Evolutionary conservation across 2,113 vertebrate species (phyloP).

Genomic region (Anseranas semipalmata): DNA sequence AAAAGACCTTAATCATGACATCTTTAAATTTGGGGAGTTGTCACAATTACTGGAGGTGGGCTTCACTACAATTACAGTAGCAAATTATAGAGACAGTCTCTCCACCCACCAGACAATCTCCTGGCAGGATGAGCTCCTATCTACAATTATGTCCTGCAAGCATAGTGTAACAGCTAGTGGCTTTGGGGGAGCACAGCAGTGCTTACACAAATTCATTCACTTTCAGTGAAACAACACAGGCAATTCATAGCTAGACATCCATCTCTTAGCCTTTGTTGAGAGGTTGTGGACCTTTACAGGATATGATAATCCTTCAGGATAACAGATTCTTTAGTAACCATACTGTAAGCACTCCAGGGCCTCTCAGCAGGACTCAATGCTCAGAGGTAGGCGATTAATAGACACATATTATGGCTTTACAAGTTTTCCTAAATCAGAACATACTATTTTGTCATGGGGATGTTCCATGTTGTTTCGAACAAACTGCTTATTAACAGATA

Average conservation of each 20-base stretch:
- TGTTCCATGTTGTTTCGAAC: not conserved
- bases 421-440: not conserved
- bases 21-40: not conserved
- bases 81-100: not conserved
- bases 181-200: not conserved
- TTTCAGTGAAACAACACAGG: not conserved
- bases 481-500: not conserved
- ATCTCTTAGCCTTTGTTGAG: not conserved
- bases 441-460: not conserved
- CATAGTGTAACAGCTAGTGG: not conserved
- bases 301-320: not conserved
- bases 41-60: not conserved
- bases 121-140: accelerated
- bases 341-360: not conserved
- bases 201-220: not conserved
- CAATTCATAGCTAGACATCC: not conserved
- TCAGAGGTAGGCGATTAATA: not conserved
- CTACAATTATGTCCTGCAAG: not conserved
- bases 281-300: not conserved
- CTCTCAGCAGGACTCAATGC: not conserved
- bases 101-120: not conserved
- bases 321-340: not conserved
- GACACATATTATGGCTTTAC: accelerated
- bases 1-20: not conserved
- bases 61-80: not conserved